Evolutionary conservation across 1,140 invertebrate species (phyloP).

Genomic region (Meloidogyne exigua): DNA sequence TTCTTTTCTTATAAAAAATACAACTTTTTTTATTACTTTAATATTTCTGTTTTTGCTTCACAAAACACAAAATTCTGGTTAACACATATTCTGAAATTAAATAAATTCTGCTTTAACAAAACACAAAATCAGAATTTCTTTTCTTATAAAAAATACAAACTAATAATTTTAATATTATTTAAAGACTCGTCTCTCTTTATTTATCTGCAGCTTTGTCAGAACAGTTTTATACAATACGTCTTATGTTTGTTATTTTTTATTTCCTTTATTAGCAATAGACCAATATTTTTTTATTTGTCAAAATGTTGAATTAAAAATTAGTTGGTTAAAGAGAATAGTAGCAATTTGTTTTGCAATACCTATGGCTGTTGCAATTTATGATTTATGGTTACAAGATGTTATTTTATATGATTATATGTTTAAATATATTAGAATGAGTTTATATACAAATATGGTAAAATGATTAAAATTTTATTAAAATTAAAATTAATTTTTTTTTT

Average conservation of each 20-base stretch:
- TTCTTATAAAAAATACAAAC: constrained; percentile 10
- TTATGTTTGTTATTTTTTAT: constrained; percentile 56
- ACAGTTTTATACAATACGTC: constrained; percentile 55
- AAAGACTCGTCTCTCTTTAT: constrained; percentile 44
- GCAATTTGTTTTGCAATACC: constrained; percentile 50
- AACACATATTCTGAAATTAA: background rate
- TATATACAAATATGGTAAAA: constrained; percentile 52
- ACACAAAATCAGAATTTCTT: constrained; percentile 2
- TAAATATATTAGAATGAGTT: constrained; percentile 49
- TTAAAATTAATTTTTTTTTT: constrained; percentile 10
- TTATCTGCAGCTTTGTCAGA: constrained; percentile 48
- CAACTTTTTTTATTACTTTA: too few species aligned
- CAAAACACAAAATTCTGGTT: constrained; percentile 8
- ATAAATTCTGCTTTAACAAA: background rate
- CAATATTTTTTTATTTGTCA: constrained; percentile 56
- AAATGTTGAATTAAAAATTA: constrained; percentile 47
- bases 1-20: too few species aligned
- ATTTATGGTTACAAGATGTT: constrained; percentile 52
- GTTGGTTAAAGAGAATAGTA: constrained; percentile 41
- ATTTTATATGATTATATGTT: constrained; percentile 57
- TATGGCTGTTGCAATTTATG: constrained; percentile 55
- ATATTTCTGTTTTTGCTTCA: too few species aligned
- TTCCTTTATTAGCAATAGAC: constrained; percentile 55
- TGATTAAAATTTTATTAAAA: background rate
- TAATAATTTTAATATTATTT: constrained; percentile 13